Conservation (phyloP, 2,797 vertebrate species). For the Cirrhinus molitorella region DNA sequence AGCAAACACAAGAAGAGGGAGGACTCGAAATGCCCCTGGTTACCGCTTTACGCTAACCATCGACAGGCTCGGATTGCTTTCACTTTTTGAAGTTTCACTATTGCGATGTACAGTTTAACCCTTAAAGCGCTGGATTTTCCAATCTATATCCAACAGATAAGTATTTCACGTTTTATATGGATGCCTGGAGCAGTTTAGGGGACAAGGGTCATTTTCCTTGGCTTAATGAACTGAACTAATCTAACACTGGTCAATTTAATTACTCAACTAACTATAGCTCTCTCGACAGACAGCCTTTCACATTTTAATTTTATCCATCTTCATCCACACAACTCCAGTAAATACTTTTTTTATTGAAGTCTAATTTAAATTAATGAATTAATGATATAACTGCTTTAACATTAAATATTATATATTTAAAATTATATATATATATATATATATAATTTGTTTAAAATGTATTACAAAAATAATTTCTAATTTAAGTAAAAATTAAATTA, state of each 20-base stretch:
- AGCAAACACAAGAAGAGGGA: slow-evolving; percentile 10
- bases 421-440: too few relatives aligned
- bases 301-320: slow-evolving; percentile 35
- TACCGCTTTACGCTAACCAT: not conserved
- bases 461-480: too few relatives aligned
- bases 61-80: not conserved
- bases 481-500: too few relatives aligned
- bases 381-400: too few relatives aligned
- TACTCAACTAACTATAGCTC: not conserved
- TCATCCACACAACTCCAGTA: not conserved
- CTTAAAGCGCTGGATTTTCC: not conserved
- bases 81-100: not conserved
- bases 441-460: too few relatives aligned
- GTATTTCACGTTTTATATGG: not conserved
- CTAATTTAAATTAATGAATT: too few relatives aligned
- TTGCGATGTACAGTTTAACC: not conserved
- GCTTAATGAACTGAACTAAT: slow-evolving; percentile 2
- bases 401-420: too few relatives aligned
- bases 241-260: not conserved
- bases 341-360: too few relatives aligned
- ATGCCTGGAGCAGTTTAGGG: not conserved
- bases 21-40: not conserved
- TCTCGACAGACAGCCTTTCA: slow-evolving; percentile 30
- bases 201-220: not conserved
- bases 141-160: not conserved